These are phyloP conservation scores for Sebastes schlegelii DNA, from an alignment of 2,113 vertebrate species.

Conservation along the genomic window DNA sequence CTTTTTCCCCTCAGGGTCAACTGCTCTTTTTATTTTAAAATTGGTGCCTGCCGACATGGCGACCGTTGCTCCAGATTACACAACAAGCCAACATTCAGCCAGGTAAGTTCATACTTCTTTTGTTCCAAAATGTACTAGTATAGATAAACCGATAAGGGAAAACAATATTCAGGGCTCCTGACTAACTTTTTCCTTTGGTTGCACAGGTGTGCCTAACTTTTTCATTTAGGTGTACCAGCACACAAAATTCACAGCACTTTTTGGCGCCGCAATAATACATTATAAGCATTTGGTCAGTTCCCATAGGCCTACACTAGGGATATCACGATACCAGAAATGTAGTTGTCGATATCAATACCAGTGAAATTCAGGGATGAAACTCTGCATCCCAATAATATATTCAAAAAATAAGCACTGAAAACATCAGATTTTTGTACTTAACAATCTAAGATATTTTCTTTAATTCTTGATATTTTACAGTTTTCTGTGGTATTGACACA, in stretches of 20 bases:
- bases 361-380: too few species aligned
- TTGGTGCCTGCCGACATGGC: constrained; percentile 98
- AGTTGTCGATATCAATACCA: too few species aligned
- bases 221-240: too few species aligned
- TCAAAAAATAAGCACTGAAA: too few species aligned
- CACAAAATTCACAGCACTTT: too few species aligned
- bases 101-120: constrained; percentile 77
- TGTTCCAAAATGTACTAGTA: not conserved
- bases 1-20: constrained; percentile 88
- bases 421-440: not conserved
- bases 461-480: not conserved
- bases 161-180: not conserved
- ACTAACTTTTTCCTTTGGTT: too few species aligned
- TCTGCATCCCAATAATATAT: too few species aligned
- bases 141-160: not conserved
- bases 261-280: too few species aligned
- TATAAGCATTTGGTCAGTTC: too few species aligned
- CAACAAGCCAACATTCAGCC: constrained; percentile 99
- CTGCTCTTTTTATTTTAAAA: constrained; percentile 99
- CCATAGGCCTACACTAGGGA: too few species aligned
- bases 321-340: too few species aligned
- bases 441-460: not conserved
- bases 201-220: too few species aligned
- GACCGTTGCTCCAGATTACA: constrained; percentile 98
- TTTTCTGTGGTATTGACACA: not conserved